Evolutionary conservation across 1,140 invertebrate genomes (phyloP).

Genomic region (Helicoverpa zea): DNA sequence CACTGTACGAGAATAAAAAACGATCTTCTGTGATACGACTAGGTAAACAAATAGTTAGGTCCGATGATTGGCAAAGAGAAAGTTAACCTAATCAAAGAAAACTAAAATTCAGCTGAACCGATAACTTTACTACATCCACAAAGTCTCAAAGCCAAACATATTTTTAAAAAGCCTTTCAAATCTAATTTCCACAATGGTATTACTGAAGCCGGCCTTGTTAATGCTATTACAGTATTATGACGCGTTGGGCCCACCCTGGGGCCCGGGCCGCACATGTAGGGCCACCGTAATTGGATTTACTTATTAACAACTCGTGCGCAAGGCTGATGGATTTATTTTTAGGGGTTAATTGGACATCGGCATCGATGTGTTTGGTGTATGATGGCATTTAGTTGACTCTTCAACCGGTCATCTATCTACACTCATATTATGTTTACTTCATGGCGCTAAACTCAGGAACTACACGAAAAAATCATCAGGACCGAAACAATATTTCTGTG

Average conservation of each 20-base stretch:
- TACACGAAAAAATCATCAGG: no score
- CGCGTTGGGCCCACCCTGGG: background rate
- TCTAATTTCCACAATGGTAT: constrained; percentile 44
- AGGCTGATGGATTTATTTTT: constrained; percentile 1
- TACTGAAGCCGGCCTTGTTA: constrained; percentile 38
- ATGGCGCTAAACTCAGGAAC: no score
- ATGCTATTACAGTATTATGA: constrained; percentile 35
- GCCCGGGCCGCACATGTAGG: constrained; percentile 5
- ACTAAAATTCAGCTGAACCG: no score
- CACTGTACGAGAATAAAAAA: background rate
- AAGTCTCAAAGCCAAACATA: background rate
- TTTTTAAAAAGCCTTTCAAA: constrained; percentile 29
- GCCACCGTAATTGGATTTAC: constrained; percentile 36
- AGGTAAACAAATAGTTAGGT: background rate
- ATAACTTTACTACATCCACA: no score
- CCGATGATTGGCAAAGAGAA: no score
- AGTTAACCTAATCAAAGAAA: no score
- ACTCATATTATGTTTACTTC: no score
- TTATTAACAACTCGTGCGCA: constrained; percentile 30
- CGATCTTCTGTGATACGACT: background rate
- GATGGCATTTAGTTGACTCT: background rate
- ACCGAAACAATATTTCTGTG: no score
- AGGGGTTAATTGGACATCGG: background rate
- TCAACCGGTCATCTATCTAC: no score
- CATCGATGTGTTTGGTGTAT: background rate